phyloP scores from a whole-genome alignment of 1,140 invertebrate genomes.

The Oryctes rhinoceros region DNA sequence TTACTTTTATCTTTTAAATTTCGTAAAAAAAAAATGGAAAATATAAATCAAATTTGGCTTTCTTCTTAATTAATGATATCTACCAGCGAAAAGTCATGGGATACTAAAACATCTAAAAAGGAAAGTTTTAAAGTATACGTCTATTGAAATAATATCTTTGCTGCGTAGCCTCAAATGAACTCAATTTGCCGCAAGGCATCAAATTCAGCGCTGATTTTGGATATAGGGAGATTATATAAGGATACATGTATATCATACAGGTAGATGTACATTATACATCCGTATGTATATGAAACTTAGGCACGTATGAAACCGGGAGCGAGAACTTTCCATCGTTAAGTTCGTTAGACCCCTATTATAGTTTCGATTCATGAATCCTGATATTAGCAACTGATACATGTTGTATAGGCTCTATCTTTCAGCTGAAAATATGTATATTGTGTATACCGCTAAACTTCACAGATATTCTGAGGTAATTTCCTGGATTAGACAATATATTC shows the following conservation, averaged over 20 bases:
- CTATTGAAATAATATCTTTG: no score
- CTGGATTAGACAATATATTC: neutral
- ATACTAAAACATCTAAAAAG: no score
- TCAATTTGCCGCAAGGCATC: neutral
- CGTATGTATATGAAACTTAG: neutral
- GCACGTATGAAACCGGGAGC: neutral
- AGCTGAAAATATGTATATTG: neutral
- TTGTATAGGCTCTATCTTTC: neutral
- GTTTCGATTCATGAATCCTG: neutral
- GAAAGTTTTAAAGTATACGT: no score
- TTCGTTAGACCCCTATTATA: neutral
- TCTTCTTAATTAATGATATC: no score
- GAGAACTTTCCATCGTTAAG: neutral
- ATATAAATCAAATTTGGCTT: no score
- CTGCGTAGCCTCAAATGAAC: no score
- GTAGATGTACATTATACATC: neutral
- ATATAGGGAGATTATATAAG: no score
- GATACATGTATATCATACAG: no score
- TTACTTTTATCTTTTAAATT: no score
- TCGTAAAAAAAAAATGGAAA: no score
- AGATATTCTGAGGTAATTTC: neutral
- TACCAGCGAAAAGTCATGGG: no score
- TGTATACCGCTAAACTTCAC: no score
- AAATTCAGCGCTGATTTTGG: neutral
- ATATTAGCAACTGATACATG: neutral